Conservation (phyloP, 2,113 vertebrate species). For the Aepyceros melampus region DNA sequence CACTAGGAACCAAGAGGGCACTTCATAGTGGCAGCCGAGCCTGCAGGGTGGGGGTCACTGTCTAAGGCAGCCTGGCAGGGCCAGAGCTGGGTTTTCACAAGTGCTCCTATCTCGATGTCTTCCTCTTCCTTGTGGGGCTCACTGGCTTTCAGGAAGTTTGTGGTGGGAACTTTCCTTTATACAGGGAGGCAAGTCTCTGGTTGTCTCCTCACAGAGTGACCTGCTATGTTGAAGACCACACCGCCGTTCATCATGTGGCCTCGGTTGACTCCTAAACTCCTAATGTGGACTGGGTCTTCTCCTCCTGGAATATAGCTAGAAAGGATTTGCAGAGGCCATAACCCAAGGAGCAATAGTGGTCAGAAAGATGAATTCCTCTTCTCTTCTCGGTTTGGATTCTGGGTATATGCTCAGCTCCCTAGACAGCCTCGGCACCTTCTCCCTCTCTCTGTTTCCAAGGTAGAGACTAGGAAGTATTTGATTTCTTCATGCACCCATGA, state of each 20-base stretch:
- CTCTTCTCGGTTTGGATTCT: neutral
- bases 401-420: neutral
- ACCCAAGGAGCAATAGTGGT: neutral
- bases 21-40: neutral
- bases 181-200: neutral
- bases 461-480: neutral
- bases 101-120: neutral
- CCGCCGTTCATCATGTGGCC: neutral
- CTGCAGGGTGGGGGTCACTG: neutral
- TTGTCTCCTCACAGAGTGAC: neutral
- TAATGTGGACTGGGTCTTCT: neutral
- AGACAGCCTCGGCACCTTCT: neutral
- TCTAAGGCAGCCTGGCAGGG: neutral
- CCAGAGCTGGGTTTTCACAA: neutral
- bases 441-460: neutral
- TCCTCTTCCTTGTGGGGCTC: neutral
- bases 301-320: neutral
- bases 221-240: neutral
- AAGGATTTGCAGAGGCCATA: neutral
- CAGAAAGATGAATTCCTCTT: neutral
- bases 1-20: neutral
- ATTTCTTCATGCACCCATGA: neutral
- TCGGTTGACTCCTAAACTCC: neutral
- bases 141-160: conserved; percentile 9
- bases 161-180: neutral